A percentile compares a stretch with the other conserved stretches of the same genome.
These are phyloP conservation scores for Xanthostigma xanthostigma DNA, from an alignment of 2,888 invertebrate species.

Conservation along the genomic window DNA sequence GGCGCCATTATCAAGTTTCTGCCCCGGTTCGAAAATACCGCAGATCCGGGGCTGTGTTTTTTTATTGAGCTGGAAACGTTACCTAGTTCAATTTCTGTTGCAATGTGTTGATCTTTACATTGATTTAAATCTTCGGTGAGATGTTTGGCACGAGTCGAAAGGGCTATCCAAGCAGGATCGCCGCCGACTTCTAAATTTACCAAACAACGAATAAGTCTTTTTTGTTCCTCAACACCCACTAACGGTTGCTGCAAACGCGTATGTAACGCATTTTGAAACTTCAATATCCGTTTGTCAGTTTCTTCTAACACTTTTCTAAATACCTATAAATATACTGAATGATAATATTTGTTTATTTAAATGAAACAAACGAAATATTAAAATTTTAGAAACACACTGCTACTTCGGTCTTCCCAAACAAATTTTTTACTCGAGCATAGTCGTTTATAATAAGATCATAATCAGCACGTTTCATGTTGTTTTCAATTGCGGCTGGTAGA, in stretches of 20 bases:
- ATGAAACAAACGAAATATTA: not conserved
- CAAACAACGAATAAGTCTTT: slow-evolving; percentile 75
- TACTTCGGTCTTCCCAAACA: slow-evolving; percentile 89
- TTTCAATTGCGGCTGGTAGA: slow-evolving; percentile 85
- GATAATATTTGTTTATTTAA: too few species aligned
- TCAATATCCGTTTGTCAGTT: slow-evolving; percentile 76
- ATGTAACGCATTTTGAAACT: slow-evolving; percentile 65
- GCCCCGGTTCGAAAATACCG: too few species aligned
- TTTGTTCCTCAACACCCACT: slow-evolving; percentile 85
- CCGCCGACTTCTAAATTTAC: slow-evolving; percentile 61
- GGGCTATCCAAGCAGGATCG: slow-evolving; percentile 95
- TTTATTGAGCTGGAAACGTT: not conserved
- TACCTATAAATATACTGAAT: slow-evolving; percentile 32
- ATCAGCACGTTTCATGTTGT: slow-evolving; percentile 85
- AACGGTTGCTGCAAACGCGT: slow-evolving; percentile 81
- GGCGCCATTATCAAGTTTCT: too few species aligned
- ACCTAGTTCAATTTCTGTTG: slow-evolving; percentile 24
- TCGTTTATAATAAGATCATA: slow-evolving; percentile 97
- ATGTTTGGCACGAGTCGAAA: slow-evolving; percentile 70
- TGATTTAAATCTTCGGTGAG: slow-evolving; percentile 49
- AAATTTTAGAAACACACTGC: slow-evolving; percentile 32
- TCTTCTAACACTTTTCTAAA: slow-evolving; percentile 80
- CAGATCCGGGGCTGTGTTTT: too few species aligned
- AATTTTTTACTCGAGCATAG: slow-evolving; percentile 86
- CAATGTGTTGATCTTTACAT: slow-evolving; percentile 48